Conservation (phyloP, 1,140 invertebrate species). For the Diorhabda sublineata region DNA sequence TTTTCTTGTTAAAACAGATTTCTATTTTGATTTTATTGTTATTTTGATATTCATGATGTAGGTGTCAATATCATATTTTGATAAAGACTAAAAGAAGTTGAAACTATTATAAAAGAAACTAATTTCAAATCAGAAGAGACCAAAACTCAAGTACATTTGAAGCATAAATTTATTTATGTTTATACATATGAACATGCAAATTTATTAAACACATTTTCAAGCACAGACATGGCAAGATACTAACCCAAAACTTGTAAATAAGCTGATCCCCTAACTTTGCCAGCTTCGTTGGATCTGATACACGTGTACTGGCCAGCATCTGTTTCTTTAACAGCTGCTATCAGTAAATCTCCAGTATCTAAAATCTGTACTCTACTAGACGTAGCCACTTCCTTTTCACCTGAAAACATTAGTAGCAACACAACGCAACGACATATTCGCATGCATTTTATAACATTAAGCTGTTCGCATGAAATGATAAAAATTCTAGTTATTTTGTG, state of each 20-base stretch:
- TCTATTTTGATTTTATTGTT: no score
- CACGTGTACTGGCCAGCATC: slow-evolving; percentile 90
- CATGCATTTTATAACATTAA: neutral
- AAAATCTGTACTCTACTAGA: slow-evolving; percentile 76
- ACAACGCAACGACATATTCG: slow-evolving; percentile 20
- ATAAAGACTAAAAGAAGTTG: no score
- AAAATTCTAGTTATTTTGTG: no score
- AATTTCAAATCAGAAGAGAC: no score
- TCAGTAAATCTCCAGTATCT: slow-evolving; percentile 78
- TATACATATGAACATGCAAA: no score
- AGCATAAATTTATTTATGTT: no score
- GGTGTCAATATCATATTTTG: no score
- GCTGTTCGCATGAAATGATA: no score
- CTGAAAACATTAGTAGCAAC: slow-evolving; percentile 44
- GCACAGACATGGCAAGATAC: slow-evolving; percentile 30
- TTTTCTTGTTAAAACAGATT: no score
- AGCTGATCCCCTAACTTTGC: slow-evolving; percentile 75
- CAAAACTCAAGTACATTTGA: no score
- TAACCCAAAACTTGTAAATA: slow-evolving; percentile 78
- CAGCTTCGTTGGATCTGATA: slow-evolving; percentile 82
- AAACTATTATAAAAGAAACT: no score
- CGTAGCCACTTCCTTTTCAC: slow-evolving; percentile 53
- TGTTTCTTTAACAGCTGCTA: slow-evolving; percentile 74
- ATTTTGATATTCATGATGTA: no score
- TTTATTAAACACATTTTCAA: neutral